Percentiles rank a stretch among this genome's conserved stretches.
Conservation (phyloP, 2,888 invertebrate species). For the Hydrotaea diabolus region DNA sequence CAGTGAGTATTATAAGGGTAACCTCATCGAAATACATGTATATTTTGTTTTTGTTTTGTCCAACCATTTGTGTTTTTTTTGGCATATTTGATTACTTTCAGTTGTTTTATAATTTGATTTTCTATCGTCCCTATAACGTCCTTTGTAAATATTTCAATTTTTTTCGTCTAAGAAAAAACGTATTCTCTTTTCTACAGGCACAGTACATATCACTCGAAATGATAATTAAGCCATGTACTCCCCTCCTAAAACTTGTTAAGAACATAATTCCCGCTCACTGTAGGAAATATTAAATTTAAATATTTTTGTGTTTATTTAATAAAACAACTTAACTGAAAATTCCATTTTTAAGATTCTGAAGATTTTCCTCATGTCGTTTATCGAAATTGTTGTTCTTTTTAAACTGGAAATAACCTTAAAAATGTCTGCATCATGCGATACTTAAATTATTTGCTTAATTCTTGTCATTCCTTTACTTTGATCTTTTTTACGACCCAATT, state of each 20-base stretch:
- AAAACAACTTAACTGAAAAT: neutral
- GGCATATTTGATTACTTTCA: neutral
- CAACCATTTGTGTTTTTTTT: neutral
- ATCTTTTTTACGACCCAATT: no score
- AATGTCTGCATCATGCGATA: no score
- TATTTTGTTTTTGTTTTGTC: neutral
- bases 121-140: neutral
- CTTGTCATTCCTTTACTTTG: no score
- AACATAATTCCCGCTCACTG: neutral
- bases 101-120: neutral
- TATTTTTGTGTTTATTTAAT: neutral
- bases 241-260: neutral
- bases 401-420: no score
- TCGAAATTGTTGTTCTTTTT: no score
- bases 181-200: neutral
- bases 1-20: constrained; percentile 82
- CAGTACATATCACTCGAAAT: neutral
- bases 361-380: neutral
- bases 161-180: no score
- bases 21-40: neutral
- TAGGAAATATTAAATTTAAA: neutral
- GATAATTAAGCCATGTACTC: no score
- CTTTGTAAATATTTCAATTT: neutral
- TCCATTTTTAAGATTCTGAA: no score
- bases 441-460: no score